Evolutionary conservation across 2,797 vertebrate genomes (phyloP).

Genomic region (Epinephelus awoara): DNA sequence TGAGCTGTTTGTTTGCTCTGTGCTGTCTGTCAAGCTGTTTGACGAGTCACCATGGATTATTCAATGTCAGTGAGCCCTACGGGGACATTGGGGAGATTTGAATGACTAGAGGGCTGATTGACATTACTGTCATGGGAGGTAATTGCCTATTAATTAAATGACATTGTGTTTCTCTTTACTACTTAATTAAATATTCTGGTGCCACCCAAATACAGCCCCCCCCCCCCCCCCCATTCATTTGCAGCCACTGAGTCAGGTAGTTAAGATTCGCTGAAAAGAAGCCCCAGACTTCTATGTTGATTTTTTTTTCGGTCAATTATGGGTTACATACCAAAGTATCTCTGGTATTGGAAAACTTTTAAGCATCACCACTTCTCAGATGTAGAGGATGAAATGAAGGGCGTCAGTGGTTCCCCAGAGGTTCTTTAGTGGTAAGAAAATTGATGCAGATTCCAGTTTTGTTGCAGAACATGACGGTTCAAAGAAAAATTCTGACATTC

Average conservation of each 20-base stretch:
- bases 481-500: not conserved
- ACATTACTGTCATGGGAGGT: not conserved
- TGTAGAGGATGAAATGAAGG: not conserved
- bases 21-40: conserved; percentile 3
- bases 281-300: not conserved
- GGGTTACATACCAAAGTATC: not conserved
- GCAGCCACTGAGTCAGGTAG: not conserved
- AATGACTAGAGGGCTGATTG: not conserved
- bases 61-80: not conserved
- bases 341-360: not conserved
- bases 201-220: not conserved
- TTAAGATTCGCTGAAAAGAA: not conserved
- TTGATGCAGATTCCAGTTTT: conserved; percentile 8
- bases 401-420: not conserved
- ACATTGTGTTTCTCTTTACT: not conserved
- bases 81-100: too few relatives aligned
- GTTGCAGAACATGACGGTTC: not conserved
- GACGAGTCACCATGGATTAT: not conserved
- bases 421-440: conserved; percentile 5
- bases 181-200: not conserved
- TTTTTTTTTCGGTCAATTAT: not conserved
- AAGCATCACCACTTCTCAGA: not conserved
- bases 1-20: not conserved
- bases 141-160: not conserved
- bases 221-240: not conserved